Evolutionary conservation across 2,888 invertebrate species (phyloP).

Genomic region (Quadroppia sp.): DNA sequence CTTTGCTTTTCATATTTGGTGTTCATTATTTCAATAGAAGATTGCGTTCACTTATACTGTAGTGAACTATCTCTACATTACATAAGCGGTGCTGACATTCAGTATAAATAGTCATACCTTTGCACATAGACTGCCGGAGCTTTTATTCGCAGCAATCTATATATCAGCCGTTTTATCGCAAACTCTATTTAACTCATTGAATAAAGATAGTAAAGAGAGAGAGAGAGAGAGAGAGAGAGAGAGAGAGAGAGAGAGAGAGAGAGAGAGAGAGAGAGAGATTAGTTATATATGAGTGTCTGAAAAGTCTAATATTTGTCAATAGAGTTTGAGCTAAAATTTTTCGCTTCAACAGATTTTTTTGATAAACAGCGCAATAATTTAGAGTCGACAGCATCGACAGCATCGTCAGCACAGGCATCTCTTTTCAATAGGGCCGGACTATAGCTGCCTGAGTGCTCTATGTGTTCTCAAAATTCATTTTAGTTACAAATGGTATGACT

Average conservation of each 20-base stretch:
- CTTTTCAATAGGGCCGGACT: neutral
- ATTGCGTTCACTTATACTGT: neutral
- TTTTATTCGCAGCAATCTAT: neutral
- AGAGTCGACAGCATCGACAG: conserved; percentile 10
- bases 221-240: neutral
- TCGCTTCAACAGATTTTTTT: conserved; percentile 30
- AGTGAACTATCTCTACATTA: neutral
- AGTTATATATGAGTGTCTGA: neutral
- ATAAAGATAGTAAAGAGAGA: neutral
- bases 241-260: neutral
- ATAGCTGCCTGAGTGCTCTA: neutral
- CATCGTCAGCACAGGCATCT: neutral
- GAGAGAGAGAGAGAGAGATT: neutral
- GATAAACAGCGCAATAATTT: conserved; percentile 36
- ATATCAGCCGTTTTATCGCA: neutral
- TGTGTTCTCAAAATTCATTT: conserved; percentile 19
- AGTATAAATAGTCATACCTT: neutral
- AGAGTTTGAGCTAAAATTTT: neutral
- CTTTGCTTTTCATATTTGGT: neutral
- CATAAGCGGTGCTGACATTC: conserved; percentile 3
- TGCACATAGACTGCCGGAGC: neutral
- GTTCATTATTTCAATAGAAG: conserved; percentile 4
- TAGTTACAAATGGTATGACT: neutral
- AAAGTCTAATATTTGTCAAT: conserved; percentile 33
- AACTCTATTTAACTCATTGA: neutral